Evolutionary conservation across 64 coral and sea anemone genomes (phyloP).

Genomic region (Cladopsammia gracilis): DNA sequence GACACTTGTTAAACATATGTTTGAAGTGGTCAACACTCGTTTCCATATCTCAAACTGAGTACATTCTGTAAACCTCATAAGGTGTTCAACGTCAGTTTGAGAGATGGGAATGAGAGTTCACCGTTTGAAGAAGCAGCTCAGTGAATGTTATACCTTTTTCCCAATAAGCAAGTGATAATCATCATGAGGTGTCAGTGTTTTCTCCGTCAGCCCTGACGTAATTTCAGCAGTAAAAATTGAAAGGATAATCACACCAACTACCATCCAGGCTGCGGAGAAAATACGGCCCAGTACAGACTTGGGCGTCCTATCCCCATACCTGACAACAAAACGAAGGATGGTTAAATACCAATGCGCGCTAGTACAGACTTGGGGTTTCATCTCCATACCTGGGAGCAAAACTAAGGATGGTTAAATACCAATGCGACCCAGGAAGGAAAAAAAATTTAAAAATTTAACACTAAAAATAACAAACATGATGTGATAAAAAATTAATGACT

Average conservation of each 20-base stretch:
- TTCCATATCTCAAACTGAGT: too few species aligned
- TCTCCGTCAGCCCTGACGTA: not conserved
- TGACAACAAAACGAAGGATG: not conserved
- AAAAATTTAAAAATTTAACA: too few species aligned
- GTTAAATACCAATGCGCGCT: not conserved
- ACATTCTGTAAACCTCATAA: too few species aligned
- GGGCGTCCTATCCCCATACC: conserved; percentile 55
- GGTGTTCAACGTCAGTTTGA: too few species aligned
- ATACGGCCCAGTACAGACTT: conserved; percentile 28
- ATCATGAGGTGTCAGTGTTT: not conserved
- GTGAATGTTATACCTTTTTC: not conserved
- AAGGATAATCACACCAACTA: conserved; percentile 32
- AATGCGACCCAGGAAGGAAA: too few species aligned
- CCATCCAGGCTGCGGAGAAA: conserved; percentile 53
- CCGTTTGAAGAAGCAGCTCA: not conserved
- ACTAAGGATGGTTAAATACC: not conserved
- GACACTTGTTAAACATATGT: too few species aligned
- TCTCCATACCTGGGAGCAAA: conserved; percentile 33
- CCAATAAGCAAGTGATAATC: not conserved
- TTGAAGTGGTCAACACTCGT: too few species aligned
- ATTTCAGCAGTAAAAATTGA: conserved; percentile 60
- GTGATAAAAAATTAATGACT: too few species aligned
- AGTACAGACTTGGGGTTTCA: conserved; percentile 7
- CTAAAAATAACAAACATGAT: too few species aligned
- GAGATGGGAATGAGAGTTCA: not conserved